Conservation (phyloP, 2,113 vertebrate genomes). For the Procavia capensis region DNA sequence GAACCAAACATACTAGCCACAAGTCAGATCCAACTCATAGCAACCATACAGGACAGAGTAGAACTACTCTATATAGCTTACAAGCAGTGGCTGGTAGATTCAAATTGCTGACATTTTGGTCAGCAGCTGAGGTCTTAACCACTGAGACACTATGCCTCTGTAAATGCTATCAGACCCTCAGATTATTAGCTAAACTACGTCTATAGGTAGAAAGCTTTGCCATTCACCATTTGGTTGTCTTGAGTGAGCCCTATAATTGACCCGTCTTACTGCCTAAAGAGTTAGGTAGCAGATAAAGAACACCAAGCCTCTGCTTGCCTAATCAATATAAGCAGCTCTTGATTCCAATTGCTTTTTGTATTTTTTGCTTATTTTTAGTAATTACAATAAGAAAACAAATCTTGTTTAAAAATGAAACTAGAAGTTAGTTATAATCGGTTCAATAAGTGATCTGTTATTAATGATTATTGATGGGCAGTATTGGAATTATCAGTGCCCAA, state of each 20-base stretch:
- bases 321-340: constrained; percentile 57
- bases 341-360: no score
- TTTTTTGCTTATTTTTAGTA: constrained; percentile 60
- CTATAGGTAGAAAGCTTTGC: not conserved
- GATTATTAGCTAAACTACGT: not conserved
- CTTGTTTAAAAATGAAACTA: constrained; percentile 74
- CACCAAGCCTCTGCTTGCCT: constrained; percentile 50
- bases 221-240: not conserved
- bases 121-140: no score
- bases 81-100: no score
- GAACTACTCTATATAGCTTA: no score
- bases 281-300: constrained; percentile 53
- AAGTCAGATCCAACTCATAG: no score
- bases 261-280: not conserved
- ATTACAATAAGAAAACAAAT: constrained; percentile 34
- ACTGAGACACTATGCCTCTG: no score
- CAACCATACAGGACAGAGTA: no score
- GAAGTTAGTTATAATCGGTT: constrained; percentile 83
- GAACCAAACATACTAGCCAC: no score
- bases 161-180: not conserved
- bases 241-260: not conserved
- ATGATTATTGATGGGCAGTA: constrained; percentile 85
- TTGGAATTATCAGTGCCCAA: constrained; percentile 85
- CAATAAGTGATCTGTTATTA: constrained; percentile 86
- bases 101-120: no score